Evolutionary conservation across 2,113 vertebrate species (phyloP), one percentile per base, ranked within the genome.

Genomic region (Castor canadensis): DNA sequence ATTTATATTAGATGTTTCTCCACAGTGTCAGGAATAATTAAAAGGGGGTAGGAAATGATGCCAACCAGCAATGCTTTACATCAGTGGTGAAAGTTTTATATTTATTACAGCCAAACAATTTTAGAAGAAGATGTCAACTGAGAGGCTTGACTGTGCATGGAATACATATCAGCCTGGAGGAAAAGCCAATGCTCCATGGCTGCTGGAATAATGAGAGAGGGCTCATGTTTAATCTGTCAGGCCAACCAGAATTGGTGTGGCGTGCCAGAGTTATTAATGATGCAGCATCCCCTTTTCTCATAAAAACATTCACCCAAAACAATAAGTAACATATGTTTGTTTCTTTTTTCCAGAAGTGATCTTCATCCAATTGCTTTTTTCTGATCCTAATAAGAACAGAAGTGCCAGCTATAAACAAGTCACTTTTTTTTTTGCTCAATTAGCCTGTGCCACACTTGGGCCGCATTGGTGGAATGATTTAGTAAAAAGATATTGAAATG

Each of bases 1-100:
- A 99, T 99, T 99, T 99, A 99, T 99, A 99, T 99, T 99, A 99
- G 99, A 99, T 99, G 99, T 99, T 99, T 99, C 99, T 99, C 99
- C 99, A 99, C 99, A 99, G 99, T 99, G 99, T 99, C 99, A 99
- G 98, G 99, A 99, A 99, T 99, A 99, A 99, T 99, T 99, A 99
- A 99, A 99, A 99, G 98, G 98, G 99, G 99, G 99, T 99, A 98
- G 98, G 98, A 99, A 98, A 98, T 98, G 98, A 99, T 99, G 99
- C 99, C 99, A 99, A 98, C 98, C 98, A 98, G 98, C 98, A 98
- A 98, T 98, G 98, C 99, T 98, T 98, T 99, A 99, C 98, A 99
- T 98, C 98, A 97, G 97, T 95, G 85, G 97, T 98, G 97, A 98
- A 98, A 98, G 98, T 98, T 98, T 98, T 98, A 97, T 98, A 98